A percentile compares a stretch with the other conserved stretches of the same genome.
Conservation (phyloP, 64 coral and sea anemone species). For the Pachyseris speciosa region DNA sequence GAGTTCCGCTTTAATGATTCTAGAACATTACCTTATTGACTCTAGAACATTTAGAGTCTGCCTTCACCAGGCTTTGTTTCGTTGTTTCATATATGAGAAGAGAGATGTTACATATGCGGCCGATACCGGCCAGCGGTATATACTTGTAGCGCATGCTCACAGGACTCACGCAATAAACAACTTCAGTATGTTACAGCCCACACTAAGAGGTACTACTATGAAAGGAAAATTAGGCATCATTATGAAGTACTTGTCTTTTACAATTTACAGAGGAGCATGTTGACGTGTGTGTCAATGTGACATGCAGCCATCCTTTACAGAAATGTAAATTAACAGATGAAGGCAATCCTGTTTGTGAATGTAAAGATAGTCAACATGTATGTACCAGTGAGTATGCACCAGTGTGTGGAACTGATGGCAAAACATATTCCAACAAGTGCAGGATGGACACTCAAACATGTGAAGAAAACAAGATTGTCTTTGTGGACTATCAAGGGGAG, state of each 20-base stretch:
- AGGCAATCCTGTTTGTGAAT: conserved; percentile 28
- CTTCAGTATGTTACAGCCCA: no score
- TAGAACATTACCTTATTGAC: no score
- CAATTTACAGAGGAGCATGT: neutral
- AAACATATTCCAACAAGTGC: conserved; percentile 57
- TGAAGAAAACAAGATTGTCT: conserved; percentile 34
- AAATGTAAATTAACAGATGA: neutral
- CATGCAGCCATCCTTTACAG: conserved; percentile 38
- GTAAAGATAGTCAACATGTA: neutral
- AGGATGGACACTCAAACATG: conserved; percentile 52
- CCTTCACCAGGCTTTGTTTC: no score
- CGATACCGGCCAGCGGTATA: no score
- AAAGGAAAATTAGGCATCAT: no score
- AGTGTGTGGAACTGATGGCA: conserved; percentile 61
- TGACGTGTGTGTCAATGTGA: conserved; percentile 7
- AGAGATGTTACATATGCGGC: no score
- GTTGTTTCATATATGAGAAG: no score
- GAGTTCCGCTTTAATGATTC: no score
- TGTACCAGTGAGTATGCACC: conserved; percentile 31
- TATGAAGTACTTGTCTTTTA: neutral
- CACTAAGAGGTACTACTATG: no score
- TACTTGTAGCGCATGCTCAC: no score
- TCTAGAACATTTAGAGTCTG: no score
- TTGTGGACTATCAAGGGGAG: conserved; percentile 11
- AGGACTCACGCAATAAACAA: no score